phyloP scores from a whole-genome alignment of 1,140 invertebrate species.

The Diploscapter pachys region DNA sequence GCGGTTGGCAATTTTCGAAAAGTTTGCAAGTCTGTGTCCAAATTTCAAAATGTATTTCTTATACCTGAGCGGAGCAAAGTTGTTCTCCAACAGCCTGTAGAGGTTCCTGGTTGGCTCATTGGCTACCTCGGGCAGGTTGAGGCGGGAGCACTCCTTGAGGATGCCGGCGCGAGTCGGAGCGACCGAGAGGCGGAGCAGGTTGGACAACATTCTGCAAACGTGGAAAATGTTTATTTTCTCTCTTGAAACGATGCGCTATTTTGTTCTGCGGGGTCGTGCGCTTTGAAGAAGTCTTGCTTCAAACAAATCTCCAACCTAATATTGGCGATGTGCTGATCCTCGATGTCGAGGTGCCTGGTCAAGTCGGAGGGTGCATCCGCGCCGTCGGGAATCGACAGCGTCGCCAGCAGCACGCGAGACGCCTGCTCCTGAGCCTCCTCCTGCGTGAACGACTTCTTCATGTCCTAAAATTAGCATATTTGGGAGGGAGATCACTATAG shows the following conservation, averaged over 20 bases:
- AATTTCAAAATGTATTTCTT: neutral
- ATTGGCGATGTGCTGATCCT: constrained; percentile 52
- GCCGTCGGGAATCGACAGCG: constrained; percentile 52
- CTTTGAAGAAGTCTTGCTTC: neutral
- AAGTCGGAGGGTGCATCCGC: constrained; percentile 49
- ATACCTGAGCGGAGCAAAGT: constrained; percentile 50
- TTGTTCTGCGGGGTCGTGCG: neutral
- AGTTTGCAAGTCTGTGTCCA: no score
- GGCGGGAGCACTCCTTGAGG: constrained; percentile 50
- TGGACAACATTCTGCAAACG: constrained; percentile 45
- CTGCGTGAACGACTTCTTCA: constrained; percentile 53
- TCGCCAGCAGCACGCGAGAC: constrained; percentile 54
- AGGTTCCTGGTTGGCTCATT: constrained; percentile 36
- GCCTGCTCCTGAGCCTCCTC: constrained; percentile 57
- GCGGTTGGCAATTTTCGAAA: no score
- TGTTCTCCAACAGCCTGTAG: constrained; percentile 50
- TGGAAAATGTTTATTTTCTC: constrained; percentile 14
- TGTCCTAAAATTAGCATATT: constrained; percentile 55
- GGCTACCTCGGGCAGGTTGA: constrained; percentile 51
- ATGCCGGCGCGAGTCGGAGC: constrained; percentile 54
- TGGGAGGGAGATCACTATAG: constrained; percentile 72
- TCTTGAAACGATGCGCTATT: no score
- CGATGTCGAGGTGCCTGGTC: constrained; percentile 56
- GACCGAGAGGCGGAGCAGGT: constrained; percentile 53
- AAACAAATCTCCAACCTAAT: constrained; percentile 38